These are phyloP conservation scores for Anisognathus igniventris DNA, from an alignment of 2,797 vertebrate genomes.

Conservation along the genomic window DNA sequence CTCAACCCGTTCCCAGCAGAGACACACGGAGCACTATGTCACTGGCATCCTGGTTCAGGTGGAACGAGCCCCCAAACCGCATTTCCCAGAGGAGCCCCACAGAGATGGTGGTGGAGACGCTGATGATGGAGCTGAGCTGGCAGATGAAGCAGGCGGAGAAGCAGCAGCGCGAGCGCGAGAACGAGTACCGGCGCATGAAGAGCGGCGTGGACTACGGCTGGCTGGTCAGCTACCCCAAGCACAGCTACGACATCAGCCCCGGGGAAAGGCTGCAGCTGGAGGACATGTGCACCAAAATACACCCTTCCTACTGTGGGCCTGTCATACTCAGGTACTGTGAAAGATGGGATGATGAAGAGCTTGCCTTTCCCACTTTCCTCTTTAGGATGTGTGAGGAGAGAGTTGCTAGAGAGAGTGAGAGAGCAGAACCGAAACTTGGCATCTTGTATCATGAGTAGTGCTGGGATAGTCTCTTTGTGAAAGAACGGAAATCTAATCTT, in stretches of 20 bases:
- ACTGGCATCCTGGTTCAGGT: constrained; percentile 89
- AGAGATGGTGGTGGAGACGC: constrained; percentile 89
- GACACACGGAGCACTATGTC: constrained; percentile 54
- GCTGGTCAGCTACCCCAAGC: constrained; percentile 85
- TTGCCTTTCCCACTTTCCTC: not conserved
- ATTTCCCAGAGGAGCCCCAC: constrained; percentile 79
- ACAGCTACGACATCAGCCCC: constrained; percentile 82
- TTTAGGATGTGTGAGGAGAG: not conserved
- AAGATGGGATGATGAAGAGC: not conserved
- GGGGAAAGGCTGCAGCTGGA: constrained; percentile 87
- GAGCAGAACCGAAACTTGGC: not conserved
- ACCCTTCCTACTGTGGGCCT: constrained; percentile 88
- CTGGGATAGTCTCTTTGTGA: not conserved
- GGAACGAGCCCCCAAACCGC: constrained; percentile 80
- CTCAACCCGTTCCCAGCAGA: not conserved
- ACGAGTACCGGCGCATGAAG: constrained; percentile 81
- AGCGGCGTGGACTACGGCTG: constrained; percentile 95
- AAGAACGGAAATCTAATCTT: not conserved
- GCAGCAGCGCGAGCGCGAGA: constrained; percentile 84
- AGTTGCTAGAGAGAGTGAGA: not conserved
- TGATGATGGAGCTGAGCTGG: constrained; percentile 95
- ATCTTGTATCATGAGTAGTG: fast-evolving
- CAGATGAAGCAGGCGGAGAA: constrained; percentile 90
- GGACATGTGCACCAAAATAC: constrained; percentile 89
- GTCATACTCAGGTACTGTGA: constrained; percentile 86